These are phyloP conservation scores for Pollenia griseotomentosa DNA, from an alignment of 2,888 invertebrate genomes.

Conservation along the genomic window DNA sequence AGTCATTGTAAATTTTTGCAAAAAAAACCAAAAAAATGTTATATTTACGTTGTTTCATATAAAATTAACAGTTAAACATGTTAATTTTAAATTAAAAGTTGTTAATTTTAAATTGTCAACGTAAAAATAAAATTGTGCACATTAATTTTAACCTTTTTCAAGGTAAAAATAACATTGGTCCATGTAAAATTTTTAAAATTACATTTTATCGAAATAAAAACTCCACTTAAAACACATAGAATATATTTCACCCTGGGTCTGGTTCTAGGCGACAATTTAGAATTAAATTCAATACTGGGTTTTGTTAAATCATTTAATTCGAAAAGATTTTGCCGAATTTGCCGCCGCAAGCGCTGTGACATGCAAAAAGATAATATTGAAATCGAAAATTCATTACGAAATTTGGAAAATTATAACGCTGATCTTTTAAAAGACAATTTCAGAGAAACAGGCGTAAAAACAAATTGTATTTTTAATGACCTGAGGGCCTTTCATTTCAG, in stretches of 20 bases:
- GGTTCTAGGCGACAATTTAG: conserved; percentile 5
- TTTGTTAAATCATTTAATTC: conserved; percentile 34
- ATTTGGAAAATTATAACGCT: conserved; percentile 7
- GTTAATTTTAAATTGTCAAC: too few relatives aligned
- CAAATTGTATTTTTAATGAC: conserved; percentile 30
- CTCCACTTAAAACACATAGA: neutral
- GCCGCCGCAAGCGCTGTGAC: too few relatives aligned
- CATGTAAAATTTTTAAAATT: too few relatives aligned
- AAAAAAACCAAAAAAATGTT: too few relatives aligned
- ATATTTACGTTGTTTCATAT: too few relatives aligned
- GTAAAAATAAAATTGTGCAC: too few relatives aligned
- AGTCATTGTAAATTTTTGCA: too few relatives aligned
- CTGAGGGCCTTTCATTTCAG: conserved; percentile 7
- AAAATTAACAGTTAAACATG: too few relatives aligned
- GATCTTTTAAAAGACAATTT: conserved; percentile 2
- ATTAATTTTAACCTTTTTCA: too few relatives aligned
- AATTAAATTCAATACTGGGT: conserved; percentile 22
- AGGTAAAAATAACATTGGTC: too few relatives aligned
- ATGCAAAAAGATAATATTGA: conserved; percentile 26
- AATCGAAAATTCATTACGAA: conserved; percentile 14
- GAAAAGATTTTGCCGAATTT: conserved; percentile 28
- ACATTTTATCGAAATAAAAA: conserved; percentile 4
- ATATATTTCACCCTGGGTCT: conserved; percentile 3
- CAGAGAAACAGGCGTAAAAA: conserved; percentile 32
- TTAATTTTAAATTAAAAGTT: too few relatives aligned